phyloP scores from a whole-genome alignment of 1,140 invertebrate species.

The Solenopsis invicta region DNA sequence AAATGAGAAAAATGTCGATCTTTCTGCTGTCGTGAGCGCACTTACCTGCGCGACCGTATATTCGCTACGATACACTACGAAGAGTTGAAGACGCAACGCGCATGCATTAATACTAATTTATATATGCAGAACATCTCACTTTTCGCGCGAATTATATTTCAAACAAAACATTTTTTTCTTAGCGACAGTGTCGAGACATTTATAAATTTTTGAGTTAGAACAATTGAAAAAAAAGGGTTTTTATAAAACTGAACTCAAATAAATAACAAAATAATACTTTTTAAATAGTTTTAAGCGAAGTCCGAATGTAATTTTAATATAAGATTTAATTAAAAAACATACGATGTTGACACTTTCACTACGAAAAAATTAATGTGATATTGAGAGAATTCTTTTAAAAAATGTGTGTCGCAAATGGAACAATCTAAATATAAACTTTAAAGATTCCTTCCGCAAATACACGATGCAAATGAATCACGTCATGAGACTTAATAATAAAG shows the following conservation, averaged over 20 bases:
- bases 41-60: background rate
- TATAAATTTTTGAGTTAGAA: background rate
- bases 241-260: background rate
- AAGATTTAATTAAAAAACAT: background rate
- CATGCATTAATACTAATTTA: slow-evolving; percentile 31
- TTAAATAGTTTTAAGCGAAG: background rate
- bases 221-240: background rate
- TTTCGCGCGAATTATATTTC: background rate
- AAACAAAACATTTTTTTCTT: background rate
- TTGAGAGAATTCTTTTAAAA: background rate
- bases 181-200: background rate
- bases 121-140: background rate
- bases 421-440: background rate
- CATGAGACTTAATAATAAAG: background rate
- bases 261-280: background rate
- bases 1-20: slow-evolving; percentile 34
- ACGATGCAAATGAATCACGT: background rate
- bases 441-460: background rate
- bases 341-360: background rate
- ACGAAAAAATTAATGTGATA: background rate
- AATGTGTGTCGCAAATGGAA: background rate
- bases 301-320: background rate
- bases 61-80: background rate
- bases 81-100: background rate
- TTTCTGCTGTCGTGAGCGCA: background rate